phyloP scores from a whole-genome alignment of 23 tunicate species.

The Oikopleura albicans region DNA sequence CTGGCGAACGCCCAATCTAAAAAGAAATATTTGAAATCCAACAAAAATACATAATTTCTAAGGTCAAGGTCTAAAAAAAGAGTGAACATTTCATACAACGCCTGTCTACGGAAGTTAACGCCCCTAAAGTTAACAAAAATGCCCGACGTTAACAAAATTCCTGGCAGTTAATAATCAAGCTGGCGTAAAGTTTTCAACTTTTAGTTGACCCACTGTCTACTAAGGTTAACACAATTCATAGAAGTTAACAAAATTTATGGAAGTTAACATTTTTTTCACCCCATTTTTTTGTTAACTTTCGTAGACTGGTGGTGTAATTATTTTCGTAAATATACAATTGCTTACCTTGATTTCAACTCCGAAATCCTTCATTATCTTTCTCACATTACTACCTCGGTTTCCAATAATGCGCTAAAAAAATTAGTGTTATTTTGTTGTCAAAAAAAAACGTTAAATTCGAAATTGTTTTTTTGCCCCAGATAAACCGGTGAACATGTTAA shows the following conservation, averaged over 20 bases:
- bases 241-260: no score
- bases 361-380: constrained; percentile 86
- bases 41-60: no score
- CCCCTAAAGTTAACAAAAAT: not conserved
- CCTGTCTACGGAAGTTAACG: not conserved
- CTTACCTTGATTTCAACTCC: constrained; percentile 22
- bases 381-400: constrained; percentile 59
- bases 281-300: no score
- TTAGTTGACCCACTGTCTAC: no score
- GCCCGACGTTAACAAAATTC: not conserved
- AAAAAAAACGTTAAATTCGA: no score
- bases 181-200: no score
- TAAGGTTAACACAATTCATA: no score
- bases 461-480: no score
- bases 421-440: not conserved
- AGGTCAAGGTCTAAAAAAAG: no score
- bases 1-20: constrained; percentile 70
- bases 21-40: not conserved
- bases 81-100: not conserved
- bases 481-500: no score
- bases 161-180: not conserved
- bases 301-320: no score
- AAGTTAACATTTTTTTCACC: no score
- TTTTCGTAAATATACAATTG: not conserved
- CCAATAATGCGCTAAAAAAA: constrained; percentile 49